A percentile compares a stretch with the other conserved stretches of the same genome.
These are phyloP conservation scores for Protophormia terraenovae DNA, from an alignment of 2,888 invertebrate species.

Conservation along the genomic window DNA sequence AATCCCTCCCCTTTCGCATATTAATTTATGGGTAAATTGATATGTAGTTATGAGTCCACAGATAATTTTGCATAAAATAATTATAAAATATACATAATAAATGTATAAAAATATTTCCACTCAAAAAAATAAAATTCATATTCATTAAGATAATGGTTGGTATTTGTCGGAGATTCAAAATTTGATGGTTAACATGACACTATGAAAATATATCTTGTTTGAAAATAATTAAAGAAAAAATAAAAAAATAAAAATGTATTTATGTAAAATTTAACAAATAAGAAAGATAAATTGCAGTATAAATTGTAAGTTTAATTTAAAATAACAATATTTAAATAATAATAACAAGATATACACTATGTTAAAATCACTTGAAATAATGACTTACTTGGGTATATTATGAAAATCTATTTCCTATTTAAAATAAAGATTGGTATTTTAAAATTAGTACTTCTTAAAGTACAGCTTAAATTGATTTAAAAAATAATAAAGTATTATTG, in stretches of 20 bases:
- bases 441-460: too few species aligned
- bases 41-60: neutral
- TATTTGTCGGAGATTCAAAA: neutral
- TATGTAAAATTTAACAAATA: constrained; percentile 38
- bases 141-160: neutral
- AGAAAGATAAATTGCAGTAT: constrained; percentile 32
- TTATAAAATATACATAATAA: neutral
- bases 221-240: neutral
- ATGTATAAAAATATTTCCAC: neutral
- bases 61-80: neutral
- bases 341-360: constrained; percentile 49
- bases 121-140: neutral
- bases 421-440: too few species aligned
- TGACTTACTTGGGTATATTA: neutral
- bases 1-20: neutral
- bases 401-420: too few species aligned
- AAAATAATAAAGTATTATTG: too few species aligned
- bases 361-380: constrained; percentile 44
- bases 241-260: constrained; percentile 14
- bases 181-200: neutral
- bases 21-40: neutral
- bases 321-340: constrained; percentile 48
- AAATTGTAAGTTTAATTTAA: constrained; percentile 53
- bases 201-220: neutral
- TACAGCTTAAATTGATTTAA: too few species aligned